Evolutionary conservation across 1,140 invertebrate species (phyloP).

Genomic region (Leptonema lineaticorne): DNA sequence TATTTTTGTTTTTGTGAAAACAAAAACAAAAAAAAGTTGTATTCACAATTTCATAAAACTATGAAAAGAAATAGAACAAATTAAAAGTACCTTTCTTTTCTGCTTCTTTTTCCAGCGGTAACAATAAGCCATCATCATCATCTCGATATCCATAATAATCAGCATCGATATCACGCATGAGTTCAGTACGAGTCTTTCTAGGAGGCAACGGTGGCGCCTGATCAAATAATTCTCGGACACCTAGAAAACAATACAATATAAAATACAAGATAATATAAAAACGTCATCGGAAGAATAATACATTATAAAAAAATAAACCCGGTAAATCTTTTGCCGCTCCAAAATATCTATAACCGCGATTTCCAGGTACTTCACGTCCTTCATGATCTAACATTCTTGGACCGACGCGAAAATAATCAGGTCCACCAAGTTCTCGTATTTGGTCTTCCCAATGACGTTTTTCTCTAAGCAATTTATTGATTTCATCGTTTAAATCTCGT

Average conservation of each 20-base stretch:
- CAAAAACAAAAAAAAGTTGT: too few species aligned
- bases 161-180: conserved; percentile 97
- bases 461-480: conserved; percentile 95
- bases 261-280: neutral
- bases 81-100: conserved; percentile 65
- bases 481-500: conserved; percentile 98
- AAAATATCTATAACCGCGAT: conserved; percentile 99
- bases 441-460: conserved; percentile 97
- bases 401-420: conserved; percentile 89
- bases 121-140: conserved; percentile 94
- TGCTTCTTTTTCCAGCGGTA: conserved; percentile 82
- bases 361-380: conserved; percentile 95
- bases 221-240: conserved; percentile 96
- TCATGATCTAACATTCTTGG: conserved; percentile 95
- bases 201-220: conserved; percentile 88
- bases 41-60: neutral
- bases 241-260: conserved; percentile 47
- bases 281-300: neutral
- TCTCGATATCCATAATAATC: conserved; percentile 99
- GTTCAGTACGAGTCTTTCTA: conserved; percentile 89
- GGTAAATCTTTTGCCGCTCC: conserved; percentile 98
- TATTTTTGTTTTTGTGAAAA: too few species aligned
- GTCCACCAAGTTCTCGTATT: conserved; percentile 92
- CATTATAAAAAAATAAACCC: conserved; percentile 50
- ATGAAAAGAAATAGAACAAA: conserved; percentile 7